These are phyloP conservation scores for Proterorhinus semilunaris DNA, from an alignment of 2,113 vertebrate genomes.

Conservation along the genomic window DNA sequence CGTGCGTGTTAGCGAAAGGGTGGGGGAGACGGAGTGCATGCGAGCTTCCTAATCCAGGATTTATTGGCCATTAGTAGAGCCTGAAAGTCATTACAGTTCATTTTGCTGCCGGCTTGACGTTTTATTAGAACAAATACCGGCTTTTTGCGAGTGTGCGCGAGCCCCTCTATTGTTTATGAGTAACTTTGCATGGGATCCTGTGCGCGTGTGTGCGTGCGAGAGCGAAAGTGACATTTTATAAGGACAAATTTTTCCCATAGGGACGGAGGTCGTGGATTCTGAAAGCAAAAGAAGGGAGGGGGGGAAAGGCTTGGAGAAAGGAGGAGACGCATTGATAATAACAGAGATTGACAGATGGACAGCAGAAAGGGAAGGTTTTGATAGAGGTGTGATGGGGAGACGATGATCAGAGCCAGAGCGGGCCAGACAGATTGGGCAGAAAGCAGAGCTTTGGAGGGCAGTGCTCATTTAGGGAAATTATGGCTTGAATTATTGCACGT, in stretches of 20 bases:
- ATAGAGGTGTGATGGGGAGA: conserved; percentile 10
- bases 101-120: conserved; percentile 82
- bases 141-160: conserved; percentile 64
- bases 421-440: conserved; percentile 19
- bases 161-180: conserved; percentile 40
- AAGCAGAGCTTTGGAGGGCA: background rate
- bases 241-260: conserved; percentile 77
- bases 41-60: conserved; percentile 78
- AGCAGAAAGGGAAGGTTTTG: conserved; percentile 27
- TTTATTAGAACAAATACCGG: conserved; percentile 83
- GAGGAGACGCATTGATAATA: conserved; percentile 55
- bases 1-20: conserved; percentile 34
- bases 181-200: conserved; percentile 30
- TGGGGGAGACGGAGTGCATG: conserved; percentile 34
- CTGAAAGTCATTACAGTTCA: conserved; percentile 85
- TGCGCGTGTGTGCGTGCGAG: conserved; percentile 51
- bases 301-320: conserved; percentile 69
- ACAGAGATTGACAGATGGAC: conserved; percentile 57
- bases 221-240: conserved; percentile 77
- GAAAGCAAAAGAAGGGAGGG: conserved; percentile 63
- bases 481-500: background rate
- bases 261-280: conserved; percentile 63
- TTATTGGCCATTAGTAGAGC: conserved; percentile 85
- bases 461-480: background rate
- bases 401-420: background rate